Evolutionary conservation across 2,888 invertebrate genomes (phyloP).

Genomic region (Melinaea marsaeus): DNA sequence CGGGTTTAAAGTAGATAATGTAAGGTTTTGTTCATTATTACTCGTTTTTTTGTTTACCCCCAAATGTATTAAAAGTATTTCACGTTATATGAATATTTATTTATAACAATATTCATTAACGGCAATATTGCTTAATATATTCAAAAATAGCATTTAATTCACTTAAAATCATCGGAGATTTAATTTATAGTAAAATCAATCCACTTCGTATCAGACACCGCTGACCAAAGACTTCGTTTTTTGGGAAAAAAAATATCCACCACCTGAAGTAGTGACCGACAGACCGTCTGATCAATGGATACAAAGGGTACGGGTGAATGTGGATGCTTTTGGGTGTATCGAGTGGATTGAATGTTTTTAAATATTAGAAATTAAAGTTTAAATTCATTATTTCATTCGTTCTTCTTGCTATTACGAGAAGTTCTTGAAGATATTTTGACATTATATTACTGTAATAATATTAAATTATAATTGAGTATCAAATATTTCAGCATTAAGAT

Average conservation of each 20-base stretch:
- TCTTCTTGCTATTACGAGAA: too few species aligned
- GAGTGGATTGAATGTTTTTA: background rate
- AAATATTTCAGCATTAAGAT: too few species aligned
- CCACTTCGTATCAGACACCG: conserved; percentile 20
- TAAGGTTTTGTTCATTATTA: conserved; percentile 61
- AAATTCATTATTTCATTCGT: conserved; percentile 26
- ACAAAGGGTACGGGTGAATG: conserved; percentile 36
- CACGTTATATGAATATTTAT: too few species aligned
- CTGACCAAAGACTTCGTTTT: conserved; percentile 31
- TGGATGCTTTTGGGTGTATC: conserved; percentile 3
- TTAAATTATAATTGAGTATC: too few species aligned
- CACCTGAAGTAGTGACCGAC: conserved; percentile 47
- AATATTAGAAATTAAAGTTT: background rate
- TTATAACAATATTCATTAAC: background rate
- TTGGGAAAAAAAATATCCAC: conserved; percentile 45
- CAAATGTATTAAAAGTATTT: conserved; percentile 14
- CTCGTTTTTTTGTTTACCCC: conserved; percentile 48
- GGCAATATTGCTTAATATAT: too few species aligned
- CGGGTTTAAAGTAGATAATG: conserved; percentile 59
- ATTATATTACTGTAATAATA: too few species aligned
- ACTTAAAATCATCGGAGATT: conserved; percentile 5
- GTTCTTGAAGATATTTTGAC: too few species aligned
- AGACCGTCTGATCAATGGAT: conserved; percentile 57
- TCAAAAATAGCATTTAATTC: background rate
- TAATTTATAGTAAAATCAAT: conserved; percentile 11